Base-by-base conservation (phyloP, 1,140 invertebrate genomes). In the Pseudoatta argentina region DNA sequence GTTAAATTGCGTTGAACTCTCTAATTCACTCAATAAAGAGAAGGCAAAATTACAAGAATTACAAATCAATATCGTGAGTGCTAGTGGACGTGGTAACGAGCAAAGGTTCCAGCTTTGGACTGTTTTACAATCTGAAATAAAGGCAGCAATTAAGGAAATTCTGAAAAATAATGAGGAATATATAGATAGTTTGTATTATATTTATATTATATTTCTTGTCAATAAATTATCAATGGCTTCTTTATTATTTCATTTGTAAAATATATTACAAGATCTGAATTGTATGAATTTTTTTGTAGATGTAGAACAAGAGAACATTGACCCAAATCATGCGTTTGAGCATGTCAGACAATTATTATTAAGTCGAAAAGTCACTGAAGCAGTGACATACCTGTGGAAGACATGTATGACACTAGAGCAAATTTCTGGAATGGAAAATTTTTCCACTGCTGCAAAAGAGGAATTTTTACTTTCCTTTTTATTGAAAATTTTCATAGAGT, bases 1-100 rank as follows among this genome's bases (percentile, higher is more conserved):
- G 94, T 92, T 97, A 6, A 96, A 97, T 66, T 91, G 96, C 34
- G 94, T 96, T 71, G 93, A 96, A 89, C 92, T 97, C 1, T 95
- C 96, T 72, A 94, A 96, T 82, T 96, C 96, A 86, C 94, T 96
- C 61, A 93, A 95, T 77, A 94, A 94, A 61, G 96, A 97, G 87
- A 95, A 95, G 59, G 94, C 95, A 86, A 96, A 96, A 72, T 94
- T 97, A 77, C 96, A 96, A 86, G 94, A 96, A 76, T 89, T 97
- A 10, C 95, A 96, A 76, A 95, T 96, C 66, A 94, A 96, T 85
- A 83, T 96, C 12, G 96, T 92, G 6, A 95, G 93, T 69, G 91
- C 93, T 73, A 93, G 93, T 57, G 91, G 89, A 63, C 91, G 94
- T 53, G 93, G 93, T 3, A 93, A 95, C 66, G 88, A 94, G n/a